These are phyloP conservation scores for Sinocyclocheilus maitianheensis DNA, from an alignment of 2,113 vertebrate species.

Conservation along the genomic window DNA sequence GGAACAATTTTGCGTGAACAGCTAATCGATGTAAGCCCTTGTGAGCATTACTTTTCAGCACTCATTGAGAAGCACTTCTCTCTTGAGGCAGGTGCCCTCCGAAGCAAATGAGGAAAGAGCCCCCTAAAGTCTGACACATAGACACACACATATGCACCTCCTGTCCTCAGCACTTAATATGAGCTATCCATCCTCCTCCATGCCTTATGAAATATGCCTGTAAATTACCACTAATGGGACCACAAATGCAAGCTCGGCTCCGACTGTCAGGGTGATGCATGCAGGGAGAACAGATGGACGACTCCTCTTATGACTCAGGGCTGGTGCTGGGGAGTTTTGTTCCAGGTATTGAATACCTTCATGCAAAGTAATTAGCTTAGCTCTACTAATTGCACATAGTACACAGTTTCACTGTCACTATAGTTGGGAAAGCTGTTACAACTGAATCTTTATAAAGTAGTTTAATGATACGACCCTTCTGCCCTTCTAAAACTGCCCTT, in stretches of 20 bases:
- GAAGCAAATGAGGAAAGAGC: background rate
- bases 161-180: constrained; percentile 53
- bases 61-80: constrained; percentile 18
- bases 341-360: background rate
- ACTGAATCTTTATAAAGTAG: too few species aligned
- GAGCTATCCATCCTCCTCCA: constrained; percentile 59
- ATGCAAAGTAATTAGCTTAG: background rate
- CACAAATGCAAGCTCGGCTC: constrained; percentile 56
- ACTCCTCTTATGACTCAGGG: constrained; percentile 40
- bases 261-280: constrained; percentile 60
- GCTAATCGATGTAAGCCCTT: constrained; percentile 33
- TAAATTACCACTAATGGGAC: constrained; percentile 66
- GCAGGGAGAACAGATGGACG: constrained; percentile 51
- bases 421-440: too few species aligned
- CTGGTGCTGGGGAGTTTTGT: background rate
- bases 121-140: constrained; percentile 29
- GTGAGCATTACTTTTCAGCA: constrained; percentile 29
- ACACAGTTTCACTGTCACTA: background rate
- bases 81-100: constrained; percentile 28
- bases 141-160: constrained; percentile 20
- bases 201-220: constrained; percentile 65
- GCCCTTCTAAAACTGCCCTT: too few species aligned
- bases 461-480: too few species aligned
- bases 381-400: background rate
- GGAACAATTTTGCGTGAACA: constrained; percentile 32